Conservation (phyloP, 1,140 invertebrate genomes). For the Drosophila azteca region DNA sequence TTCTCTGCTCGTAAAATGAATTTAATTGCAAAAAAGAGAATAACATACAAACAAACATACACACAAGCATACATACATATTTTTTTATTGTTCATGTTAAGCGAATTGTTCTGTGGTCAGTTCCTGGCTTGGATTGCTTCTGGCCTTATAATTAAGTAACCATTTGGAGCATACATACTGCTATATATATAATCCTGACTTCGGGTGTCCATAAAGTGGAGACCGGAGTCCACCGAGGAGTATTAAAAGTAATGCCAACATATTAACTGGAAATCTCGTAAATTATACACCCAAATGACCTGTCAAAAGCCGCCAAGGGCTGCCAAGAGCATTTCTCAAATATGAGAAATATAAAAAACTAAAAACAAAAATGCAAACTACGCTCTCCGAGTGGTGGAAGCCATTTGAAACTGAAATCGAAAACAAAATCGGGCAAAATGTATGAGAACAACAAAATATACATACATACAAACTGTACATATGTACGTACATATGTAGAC, state of each 20-base stretch:
- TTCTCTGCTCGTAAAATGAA: constrained; percentile 73
- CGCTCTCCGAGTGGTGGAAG: constrained; percentile 54
- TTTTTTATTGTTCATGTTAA: constrained; percentile 68
- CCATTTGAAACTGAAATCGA: constrained; percentile 78
- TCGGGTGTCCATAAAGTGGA: constrained; percentile 10
- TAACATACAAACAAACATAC: no score
- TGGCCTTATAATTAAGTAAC: constrained; percentile 65
- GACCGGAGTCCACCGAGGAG: constrained; percentile 13
- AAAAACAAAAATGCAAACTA: constrained; percentile 59
- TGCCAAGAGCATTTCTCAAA: constrained; percentile 52
- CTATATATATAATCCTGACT: constrained; percentile 55
- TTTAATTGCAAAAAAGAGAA: constrained; percentile 62
- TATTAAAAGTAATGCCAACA: constrained; percentile 74
- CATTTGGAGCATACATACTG: constrained; percentile 33
- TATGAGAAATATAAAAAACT: constrained; percentile 38
- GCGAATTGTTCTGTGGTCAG: constrained; percentile 28
- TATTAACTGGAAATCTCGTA: constrained; percentile 80
- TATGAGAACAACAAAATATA: constrained; percentile 32
- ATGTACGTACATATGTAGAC: neutral
- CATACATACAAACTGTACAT: neutral
- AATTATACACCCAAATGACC: constrained; percentile 72
- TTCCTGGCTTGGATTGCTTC: constrained; percentile 44
- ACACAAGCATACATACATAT: constrained; percentile 10
- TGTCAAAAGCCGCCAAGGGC: constrained; percentile 53
- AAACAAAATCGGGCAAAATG: constrained; percentile 57